phyloP scores from a whole-genome alignment of 1,140 invertebrate species.

The Drosophila serrata region DNA sequence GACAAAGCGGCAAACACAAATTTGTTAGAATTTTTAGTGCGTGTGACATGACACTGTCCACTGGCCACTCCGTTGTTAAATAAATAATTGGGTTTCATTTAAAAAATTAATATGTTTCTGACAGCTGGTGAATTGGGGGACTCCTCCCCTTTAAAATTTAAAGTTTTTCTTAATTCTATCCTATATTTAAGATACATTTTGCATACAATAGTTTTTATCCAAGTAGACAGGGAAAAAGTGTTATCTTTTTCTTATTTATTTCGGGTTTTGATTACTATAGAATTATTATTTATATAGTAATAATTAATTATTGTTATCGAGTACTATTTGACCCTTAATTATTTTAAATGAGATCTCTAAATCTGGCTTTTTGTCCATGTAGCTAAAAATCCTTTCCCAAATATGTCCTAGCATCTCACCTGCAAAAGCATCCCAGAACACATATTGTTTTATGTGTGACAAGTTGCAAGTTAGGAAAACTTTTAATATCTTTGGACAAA shows the following conservation, averaged over 20 bases:
- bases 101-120: background rate
- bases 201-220: too few relatives aligned
- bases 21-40: constrained; percentile 24
- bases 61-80: constrained; percentile 14
- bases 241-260: too few relatives aligned
- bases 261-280: too few relatives aligned
- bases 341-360: too few relatives aligned
- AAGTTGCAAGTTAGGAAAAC: constrained; percentile 3
- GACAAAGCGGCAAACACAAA: constrained; percentile 19
- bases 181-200: too few relatives aligned
- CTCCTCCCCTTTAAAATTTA: background rate
- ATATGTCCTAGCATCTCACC: background rate
- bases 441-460: background rate
- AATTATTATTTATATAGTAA: too few relatives aligned
- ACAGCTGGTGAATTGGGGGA: background rate
- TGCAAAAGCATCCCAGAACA: background rate
- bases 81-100: constrained; percentile 20
- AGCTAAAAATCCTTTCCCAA: background rate
- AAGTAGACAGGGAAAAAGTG: too few relatives aligned
- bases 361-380: too few relatives aligned
- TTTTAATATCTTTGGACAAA: constrained; percentile 32
- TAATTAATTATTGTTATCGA: too few relatives aligned
- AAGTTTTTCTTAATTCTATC: background rate
- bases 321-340: too few relatives aligned
- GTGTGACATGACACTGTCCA: background rate